These are phyloP conservation scores for Redunca redunca DNA, from an alignment of 2,113 vertebrate species.

Conservation along the genomic window DNA sequence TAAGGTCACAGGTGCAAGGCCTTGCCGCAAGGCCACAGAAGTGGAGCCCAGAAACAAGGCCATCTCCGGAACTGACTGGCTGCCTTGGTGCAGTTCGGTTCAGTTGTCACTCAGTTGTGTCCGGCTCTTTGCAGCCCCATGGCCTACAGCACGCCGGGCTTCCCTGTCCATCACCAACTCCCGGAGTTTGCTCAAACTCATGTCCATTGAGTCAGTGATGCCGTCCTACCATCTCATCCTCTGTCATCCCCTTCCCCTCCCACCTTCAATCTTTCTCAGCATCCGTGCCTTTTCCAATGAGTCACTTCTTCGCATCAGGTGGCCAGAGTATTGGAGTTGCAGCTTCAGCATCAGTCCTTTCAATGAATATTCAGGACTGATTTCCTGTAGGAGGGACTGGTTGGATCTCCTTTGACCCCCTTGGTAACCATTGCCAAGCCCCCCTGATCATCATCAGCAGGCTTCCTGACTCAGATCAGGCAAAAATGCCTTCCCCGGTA, in stretches of 20 bases:
- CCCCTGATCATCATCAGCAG: not conserved
- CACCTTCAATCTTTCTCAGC: not conserved
- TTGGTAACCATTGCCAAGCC: not conserved
- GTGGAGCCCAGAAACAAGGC: not conserved
- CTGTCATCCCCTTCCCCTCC: not conserved
- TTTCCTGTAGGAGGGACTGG: not conserved
- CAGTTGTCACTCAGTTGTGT: not conserved
- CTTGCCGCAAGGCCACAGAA: not conserved
- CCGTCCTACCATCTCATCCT: not conserved
- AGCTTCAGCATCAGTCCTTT: not conserved
- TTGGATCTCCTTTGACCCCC: not conserved
- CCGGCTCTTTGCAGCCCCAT: not conserved
- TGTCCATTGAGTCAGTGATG: accelerated
- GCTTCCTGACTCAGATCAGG: not conserved
- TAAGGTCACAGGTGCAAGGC: not conserved
- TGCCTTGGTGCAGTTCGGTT: not conserved
- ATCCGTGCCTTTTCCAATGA: not conserved
- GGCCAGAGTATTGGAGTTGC: not conserved
- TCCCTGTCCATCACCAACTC: not conserved
- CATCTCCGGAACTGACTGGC: not conserved
- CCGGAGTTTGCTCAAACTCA: not conserved
- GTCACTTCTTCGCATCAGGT: not conserved
- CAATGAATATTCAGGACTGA: not conserved
- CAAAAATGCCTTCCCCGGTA: not conserved
- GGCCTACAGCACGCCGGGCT: accelerated